A percentile compares a stretch with the other conserved stretches of the same genome.
These are phyloP conservation scores for Carlito syrichta DNA, from an alignment of 2,113 vertebrate genomes.

Conservation along the genomic window DNA sequence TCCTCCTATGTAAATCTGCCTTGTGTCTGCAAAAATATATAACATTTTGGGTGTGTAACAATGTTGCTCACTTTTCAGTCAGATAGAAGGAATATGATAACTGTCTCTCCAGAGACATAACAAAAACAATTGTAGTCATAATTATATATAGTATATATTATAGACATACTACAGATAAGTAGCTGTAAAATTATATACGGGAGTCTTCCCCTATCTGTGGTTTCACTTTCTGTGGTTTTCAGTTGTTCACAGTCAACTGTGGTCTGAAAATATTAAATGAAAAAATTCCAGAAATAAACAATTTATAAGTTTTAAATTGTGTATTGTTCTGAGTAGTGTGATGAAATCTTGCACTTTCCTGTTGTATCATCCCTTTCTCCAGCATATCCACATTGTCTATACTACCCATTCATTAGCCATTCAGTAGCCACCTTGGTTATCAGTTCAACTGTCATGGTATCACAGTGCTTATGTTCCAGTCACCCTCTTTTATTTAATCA, in stretches of 20 bases:
- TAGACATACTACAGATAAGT: too few species aligned
- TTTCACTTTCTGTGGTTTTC: background rate
- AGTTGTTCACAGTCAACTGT: background rate
- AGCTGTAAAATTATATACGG: background rate
- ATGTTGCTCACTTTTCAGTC: background rate
- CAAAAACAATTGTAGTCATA: background rate
- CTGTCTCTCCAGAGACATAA: background rate
- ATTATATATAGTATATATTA: background rate
- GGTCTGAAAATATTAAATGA: background rate
- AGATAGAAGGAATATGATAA: background rate
- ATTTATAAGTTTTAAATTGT: too few species aligned
- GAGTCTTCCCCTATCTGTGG: background rate
- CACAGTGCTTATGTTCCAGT: too few species aligned
- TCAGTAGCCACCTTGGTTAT: too few species aligned
- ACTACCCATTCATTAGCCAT: too few species aligned
- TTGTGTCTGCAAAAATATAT: background rate
- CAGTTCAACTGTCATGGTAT: too few species aligned
- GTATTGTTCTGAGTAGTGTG: too few species aligned
- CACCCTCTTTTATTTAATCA: too few species aligned
- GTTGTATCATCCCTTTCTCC: too few species aligned
- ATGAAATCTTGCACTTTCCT: too few species aligned
- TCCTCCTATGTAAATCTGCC: background rate
- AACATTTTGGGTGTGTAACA: background rate
- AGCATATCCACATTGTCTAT: too few species aligned
- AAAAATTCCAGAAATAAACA: too few species aligned